Evolutionary conservation across 2,113 vertebrate species (phyloP), one percentile per base, ranked within the genome.

Genomic region (Neofelis nebulosa): DNA sequence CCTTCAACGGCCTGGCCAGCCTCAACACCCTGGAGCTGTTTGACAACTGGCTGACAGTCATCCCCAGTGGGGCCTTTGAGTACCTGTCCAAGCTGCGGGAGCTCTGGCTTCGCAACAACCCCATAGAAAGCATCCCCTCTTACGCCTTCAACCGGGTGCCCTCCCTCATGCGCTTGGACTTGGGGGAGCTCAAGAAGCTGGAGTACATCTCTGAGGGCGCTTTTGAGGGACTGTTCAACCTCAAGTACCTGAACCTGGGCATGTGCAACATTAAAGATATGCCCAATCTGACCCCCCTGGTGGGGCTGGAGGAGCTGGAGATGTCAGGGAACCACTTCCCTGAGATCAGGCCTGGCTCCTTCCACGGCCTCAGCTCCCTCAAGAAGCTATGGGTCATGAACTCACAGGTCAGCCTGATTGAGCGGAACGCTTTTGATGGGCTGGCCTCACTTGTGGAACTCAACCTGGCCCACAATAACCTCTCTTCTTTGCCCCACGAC

Each of bases 361-460:
- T 99, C 98, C 99, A 99, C 36, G 99, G 99, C 73, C 99, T 99
- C 27, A 99, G 99, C 90, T 99, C 99, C 87, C 99, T 99, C 94
- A 99, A 99, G 38, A 99, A 99, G 98, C 99, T 99, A 15, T 99
- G 99, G 99, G 99, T 99, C 97, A 99, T 99, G 99, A 99, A 99
- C 99, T 99, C 99, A 19, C 99, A 99, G 98, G 99, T 99, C 98
- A 99, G 98, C 97, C 97, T 98, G 89, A 99, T 99, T 45, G 99
- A 99, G 97, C 99, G 99, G 27, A 99, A 99, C 95, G 99, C 99
- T 84, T 99, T 99, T 96, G 99, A 99, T 89, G 99, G 99, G 98
- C 99, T 99, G 97, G 99, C 99, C 71, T 99, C 99, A 2, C 98
- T 99, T 98, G 99, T 99, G 98, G 99, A 99, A 98, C 99, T 99